Conservation (phyloP, 2,888 invertebrate species). For the Cheiracanthium punctorium region DNA sequence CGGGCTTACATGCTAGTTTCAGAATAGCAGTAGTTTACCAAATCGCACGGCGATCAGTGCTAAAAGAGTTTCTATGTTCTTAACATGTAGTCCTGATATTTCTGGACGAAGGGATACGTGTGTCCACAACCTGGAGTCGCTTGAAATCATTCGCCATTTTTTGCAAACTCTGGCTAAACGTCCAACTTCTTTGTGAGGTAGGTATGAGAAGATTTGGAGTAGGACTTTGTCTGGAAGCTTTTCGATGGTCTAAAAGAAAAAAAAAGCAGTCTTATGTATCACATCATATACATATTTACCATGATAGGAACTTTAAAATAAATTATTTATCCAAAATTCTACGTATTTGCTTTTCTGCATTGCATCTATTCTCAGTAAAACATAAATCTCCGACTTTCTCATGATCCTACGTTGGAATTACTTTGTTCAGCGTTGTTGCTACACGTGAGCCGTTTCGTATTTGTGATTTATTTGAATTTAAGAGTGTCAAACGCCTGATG, state of each 20-base stretch:
- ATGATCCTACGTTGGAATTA: too few relatives aligned
- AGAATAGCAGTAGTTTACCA: constrained; percentile 77
- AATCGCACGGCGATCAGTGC: constrained; percentile 82
- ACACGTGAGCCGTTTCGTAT: too few relatives aligned
- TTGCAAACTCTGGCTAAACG: constrained; percentile 95
- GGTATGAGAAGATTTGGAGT: constrained; percentile 93
- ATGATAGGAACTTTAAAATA: too few relatives aligned
- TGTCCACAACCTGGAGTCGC: constrained; percentile 96
- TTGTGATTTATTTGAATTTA: too few relatives aligned
- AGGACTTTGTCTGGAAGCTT: constrained; percentile 98
- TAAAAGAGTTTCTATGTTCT: constrained; percentile 89
- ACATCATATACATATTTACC: too few relatives aligned
- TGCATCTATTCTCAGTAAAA: too few relatives aligned
- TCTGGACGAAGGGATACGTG: constrained; percentile 97
- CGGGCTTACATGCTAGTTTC: not conserved
- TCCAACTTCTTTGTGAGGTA: constrained; percentile 94
- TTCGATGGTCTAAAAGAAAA: constrained; percentile 87
- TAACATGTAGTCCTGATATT: constrained; percentile 94
- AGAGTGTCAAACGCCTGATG: too few relatives aligned
- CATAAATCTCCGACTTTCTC: too few relatives aligned
- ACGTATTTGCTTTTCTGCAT: too few relatives aligned
- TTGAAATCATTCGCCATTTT: constrained; percentile 96
- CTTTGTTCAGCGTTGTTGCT: too few relatives aligned
- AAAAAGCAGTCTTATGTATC: too few relatives aligned
- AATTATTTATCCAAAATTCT: too few relatives aligned